Percentiles rank a stretch among this genome's conserved stretches.
These are phyloP conservation scores for Micrasema longulum DNA, from an alignment of 1,140 invertebrate genomes.

Conservation along the genomic window DNA sequence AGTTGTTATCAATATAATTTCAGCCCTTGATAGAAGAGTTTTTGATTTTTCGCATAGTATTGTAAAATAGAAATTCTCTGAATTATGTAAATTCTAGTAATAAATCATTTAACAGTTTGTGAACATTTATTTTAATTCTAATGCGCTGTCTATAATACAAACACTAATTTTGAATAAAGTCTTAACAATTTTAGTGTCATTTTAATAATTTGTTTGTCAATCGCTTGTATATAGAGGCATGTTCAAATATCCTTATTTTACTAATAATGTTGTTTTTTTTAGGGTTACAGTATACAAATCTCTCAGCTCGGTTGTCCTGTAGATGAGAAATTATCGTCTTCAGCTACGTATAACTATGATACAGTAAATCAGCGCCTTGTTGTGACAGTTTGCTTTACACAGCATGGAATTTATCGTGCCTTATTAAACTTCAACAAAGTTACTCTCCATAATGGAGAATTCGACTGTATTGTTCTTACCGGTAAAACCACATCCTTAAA, in stretches of 20 bases:
- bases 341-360: constrained; percentile 69
- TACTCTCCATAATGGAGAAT: constrained; percentile 89
- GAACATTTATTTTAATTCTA: neutral
- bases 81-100: no score
- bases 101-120: neutral
- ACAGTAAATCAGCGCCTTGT: constrained; percentile 69
- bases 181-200: neutral
- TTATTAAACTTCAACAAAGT: constrained; percentile 82
- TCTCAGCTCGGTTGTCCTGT: constrained; percentile 66
- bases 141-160: neutral
- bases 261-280: constrained; percentile 38
- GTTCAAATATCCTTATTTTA: no score
- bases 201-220: no score
- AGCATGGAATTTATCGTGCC: constrained; percentile 83
- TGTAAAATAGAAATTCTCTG: no score
- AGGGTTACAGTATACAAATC: constrained; percentile 72
- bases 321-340: constrained; percentile 69
- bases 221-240: no score
- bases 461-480: constrained; percentile 91
- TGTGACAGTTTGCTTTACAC: constrained; percentile 67
- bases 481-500: constrained; percentile 66
- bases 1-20: constrained; percentile 47
- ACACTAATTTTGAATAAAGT: neutral
- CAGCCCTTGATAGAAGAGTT: no score
- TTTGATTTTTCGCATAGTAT: no score